Conservation (phyloP, 2,113 vertebrate genomes). For the Phylloscopus whistleri region DNA sequence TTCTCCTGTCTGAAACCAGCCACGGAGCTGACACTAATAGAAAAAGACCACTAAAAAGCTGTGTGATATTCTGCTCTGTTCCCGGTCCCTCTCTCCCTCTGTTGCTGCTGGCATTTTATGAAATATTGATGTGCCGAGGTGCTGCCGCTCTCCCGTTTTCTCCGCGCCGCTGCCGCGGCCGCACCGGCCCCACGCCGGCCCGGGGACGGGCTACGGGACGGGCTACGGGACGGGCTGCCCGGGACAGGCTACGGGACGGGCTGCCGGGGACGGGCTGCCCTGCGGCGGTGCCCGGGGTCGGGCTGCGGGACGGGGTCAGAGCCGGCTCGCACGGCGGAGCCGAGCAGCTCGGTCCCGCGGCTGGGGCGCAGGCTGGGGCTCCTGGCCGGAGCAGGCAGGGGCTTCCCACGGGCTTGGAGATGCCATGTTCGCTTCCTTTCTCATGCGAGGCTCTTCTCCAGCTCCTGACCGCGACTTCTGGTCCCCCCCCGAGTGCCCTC, state of each 20-base stretch:
- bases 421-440: not conserved
- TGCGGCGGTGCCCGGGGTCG: too few species aligned
- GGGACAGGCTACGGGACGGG: too few species aligned
- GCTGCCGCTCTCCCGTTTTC: constrained; percentile 73
- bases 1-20: constrained; percentile 62
- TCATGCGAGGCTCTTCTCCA: not conserved
- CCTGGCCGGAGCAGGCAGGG: not conserved
- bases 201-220: fast-evolving
- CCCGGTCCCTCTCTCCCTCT: constrained; percentile 83
- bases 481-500: fast-evolving
- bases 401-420: fast-evolving
- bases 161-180: constrained; percentile 31
- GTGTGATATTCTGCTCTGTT: constrained; percentile 77
- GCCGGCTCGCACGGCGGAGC: fast-evolving
- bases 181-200: fast-evolving
- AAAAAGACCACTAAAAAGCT: constrained; percentile 85
- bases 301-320: not conserved
- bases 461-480: not conserved
- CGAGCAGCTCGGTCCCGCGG: fast-evolving
- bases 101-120: constrained; percentile 87
- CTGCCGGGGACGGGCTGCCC: fast-evolving
- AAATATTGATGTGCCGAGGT: constrained; percentile 87
- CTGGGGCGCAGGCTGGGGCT: fast-evolving
- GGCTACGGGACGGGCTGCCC: fast-evolving
- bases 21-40: constrained; percentile 83